These are phyloP conservation scores for Merluccius polli DNA, from an alignment of 2,797 vertebrate genomes.

Conservation along the genomic window DNA sequence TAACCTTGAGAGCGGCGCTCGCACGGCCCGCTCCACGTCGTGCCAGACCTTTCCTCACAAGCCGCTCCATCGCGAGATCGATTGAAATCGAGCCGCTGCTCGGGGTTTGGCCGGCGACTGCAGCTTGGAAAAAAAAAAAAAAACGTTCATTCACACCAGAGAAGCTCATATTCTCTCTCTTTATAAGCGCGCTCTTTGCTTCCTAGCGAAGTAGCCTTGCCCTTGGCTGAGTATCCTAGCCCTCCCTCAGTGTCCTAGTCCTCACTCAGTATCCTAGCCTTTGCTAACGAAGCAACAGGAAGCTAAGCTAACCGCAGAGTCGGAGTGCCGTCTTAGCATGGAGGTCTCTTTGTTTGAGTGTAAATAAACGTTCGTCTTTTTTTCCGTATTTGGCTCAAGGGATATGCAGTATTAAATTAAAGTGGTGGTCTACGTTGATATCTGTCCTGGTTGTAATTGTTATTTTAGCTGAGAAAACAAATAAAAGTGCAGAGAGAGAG, in stretches of 20 bases:
- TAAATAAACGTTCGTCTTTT: background rate
- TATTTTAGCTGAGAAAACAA: conserved; percentile 1
- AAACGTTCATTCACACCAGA: conserved; percentile 3
- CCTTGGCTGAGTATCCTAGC: background rate
- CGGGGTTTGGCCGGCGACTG: background rate
- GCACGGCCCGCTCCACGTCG: background rate
- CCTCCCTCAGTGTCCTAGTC: background rate
- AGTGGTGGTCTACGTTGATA: conserved; percentile 2
- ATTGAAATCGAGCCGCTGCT: background rate
- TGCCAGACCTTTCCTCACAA: conserved; percentile 1
- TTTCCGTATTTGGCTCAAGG: conserved; percentile 1
- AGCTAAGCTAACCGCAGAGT: conserved; percentile 1
- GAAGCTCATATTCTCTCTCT: background rate
- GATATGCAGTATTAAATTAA: background rate
- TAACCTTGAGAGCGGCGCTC: background rate
- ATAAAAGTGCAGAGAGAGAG: background rate
- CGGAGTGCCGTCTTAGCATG: background rate
- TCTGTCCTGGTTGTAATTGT: background rate
- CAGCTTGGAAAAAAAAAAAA: background rate
- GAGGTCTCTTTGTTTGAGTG: conserved; percentile 4
- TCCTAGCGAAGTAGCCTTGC: background rate
- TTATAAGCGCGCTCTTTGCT: background rate
- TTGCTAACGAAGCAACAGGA: background rate
- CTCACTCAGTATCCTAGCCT: background rate
- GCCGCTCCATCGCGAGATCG: background rate